These are phyloP conservation scores for Climacteris rufus DNA, from an alignment of 2,113 vertebrate species.

Conservation along the genomic window DNA sequence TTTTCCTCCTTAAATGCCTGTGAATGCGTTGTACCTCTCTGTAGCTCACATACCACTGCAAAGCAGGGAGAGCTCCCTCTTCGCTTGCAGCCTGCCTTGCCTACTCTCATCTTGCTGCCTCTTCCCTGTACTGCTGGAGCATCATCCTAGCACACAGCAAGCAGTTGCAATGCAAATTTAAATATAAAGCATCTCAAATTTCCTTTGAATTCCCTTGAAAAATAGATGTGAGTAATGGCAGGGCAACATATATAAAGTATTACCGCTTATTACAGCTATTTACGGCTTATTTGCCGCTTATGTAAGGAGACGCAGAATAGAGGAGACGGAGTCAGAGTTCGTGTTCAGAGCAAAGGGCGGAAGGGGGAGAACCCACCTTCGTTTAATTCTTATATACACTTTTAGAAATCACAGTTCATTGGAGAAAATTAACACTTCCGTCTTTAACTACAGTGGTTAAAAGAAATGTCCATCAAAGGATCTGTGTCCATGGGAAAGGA, in stretches of 20 bases:
- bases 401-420: no score
- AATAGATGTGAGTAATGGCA: background rate
- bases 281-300: no score
- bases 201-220: background rate
- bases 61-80: background rate
- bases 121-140: background rate
- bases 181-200: background rate
- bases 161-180: background rate
- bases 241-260: background rate
- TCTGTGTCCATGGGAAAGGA: no score
- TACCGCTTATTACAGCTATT: no score
- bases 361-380: no score
- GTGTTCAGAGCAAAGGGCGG: no score
- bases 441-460: no score
- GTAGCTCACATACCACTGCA: background rate
- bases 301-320: no score
- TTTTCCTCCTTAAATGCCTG: background rate
- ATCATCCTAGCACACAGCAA: fast-evolving
- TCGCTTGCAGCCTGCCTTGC: background rate
- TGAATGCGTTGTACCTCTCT: background rate
- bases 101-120: background rate
- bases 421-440: no score
- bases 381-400: no score
- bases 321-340: no score
- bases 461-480: no score